Evolutionary conservation across 1,140 invertebrate species (phyloP).

Genomic region (Drosophila eugracilis): DNA sequence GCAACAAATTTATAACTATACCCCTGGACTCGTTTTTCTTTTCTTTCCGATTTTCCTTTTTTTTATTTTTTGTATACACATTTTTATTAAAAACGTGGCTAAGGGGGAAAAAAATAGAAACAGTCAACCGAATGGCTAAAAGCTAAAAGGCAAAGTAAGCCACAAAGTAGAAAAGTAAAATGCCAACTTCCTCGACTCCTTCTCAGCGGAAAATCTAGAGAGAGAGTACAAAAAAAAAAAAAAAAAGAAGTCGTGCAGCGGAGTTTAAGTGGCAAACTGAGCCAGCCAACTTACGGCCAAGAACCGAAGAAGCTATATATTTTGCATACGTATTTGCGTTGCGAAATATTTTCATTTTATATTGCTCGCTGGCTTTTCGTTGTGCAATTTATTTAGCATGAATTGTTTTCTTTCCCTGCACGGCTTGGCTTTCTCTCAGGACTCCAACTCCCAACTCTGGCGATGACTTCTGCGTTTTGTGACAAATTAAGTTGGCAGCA

Average conservation of each 20-base stretch:
- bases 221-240: too few relatives aligned
- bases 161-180: constrained; percentile 82
- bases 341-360: constrained; percentile 67
- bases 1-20: constrained; percentile 80
- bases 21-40: constrained; percentile 50
- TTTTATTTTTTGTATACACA: constrained; percentile 64
- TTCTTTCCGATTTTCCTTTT: too few relatives aligned
- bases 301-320: constrained; percentile 56
- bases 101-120: constrained; percentile 13
- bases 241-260: constrained; percentile 60
- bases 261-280: constrained; percentile 76
- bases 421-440: constrained; percentile 17
- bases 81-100: constrained; percentile 70
- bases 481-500: constrained; percentile 81
- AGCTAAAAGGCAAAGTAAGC: constrained; percentile 80
- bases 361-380: constrained; percentile 55
- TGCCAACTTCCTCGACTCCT: constrained; percentile 66
- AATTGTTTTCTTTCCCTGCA: constrained; percentile 69
- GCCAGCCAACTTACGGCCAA: constrained; percentile 36
- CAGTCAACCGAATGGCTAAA: constrained; percentile 76
- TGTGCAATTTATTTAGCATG: constrained; percentile 77
- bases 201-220: too few relatives aligned
- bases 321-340: constrained; percentile 76
- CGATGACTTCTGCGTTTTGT: constrained; percentile 71
- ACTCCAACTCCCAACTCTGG: constrained; percentile 26